Percentiles rank a stretch among this genome's conserved stretches.
Conservation (phyloP, 2,888 invertebrate genomes). For the Drosophila cognata region DNA sequence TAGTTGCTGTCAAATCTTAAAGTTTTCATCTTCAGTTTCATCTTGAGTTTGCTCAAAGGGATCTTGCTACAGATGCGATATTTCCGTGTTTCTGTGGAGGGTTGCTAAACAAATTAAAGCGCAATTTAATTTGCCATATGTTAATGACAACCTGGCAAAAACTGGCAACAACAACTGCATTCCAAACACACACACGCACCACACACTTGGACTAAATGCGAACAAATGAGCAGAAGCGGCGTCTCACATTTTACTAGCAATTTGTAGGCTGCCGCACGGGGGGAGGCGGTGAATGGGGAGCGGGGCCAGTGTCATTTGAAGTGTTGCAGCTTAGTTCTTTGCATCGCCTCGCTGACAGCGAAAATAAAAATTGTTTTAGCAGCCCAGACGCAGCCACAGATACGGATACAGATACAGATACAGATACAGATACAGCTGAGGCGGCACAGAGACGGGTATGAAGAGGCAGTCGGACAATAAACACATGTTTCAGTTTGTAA, state of each 20-base stretch:
- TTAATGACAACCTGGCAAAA: constrained; percentile 76
- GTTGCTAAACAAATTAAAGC: constrained; percentile 58
- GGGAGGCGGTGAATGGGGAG: not conserved
- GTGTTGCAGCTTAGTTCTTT: constrained; percentile 65
- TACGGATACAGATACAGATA: not conserved
- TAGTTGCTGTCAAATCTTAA: not conserved
- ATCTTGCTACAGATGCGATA: constrained; percentile 3
- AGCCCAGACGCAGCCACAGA: constrained; percentile 46
- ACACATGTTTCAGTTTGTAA: constrained; percentile 81
- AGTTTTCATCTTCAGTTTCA: not conserved
- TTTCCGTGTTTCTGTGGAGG: constrained; percentile 5
- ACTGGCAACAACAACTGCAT: constrained; percentile 52
- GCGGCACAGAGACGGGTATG: constrained; percentile 1
- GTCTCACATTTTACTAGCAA: constrained; percentile 39
- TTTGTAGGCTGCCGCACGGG: constrained; percentile 12
- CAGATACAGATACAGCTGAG: not conserved
- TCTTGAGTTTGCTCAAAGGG: not conserved
- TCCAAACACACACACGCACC: constrained; percentile 7
- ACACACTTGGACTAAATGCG: constrained; percentile 46
- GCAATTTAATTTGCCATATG: constrained; percentile 83
- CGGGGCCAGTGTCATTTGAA: constrained; percentile 60
- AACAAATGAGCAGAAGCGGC: constrained; percentile 51
- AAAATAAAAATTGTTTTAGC: constrained; percentile 64
- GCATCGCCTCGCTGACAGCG: constrained; percentile 72
- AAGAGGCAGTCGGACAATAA: constrained; percentile 68